Base-by-base conservation (phyloP, 2,888 invertebrate species). In the Pycnomerus fuliginosus region DNA sequence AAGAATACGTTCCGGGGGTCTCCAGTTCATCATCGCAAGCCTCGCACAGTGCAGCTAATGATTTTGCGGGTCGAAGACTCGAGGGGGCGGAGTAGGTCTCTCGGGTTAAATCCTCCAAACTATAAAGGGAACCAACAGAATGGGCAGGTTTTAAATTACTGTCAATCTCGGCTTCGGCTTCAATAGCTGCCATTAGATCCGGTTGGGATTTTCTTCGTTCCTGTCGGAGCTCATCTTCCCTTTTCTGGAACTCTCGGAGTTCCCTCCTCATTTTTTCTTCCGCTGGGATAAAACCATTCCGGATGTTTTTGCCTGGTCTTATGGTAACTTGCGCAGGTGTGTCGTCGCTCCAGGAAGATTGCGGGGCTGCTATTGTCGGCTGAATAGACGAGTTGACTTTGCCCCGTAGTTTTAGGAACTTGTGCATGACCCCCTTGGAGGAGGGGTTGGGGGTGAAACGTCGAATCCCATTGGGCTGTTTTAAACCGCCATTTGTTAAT, bases 221-320 rank as follows among this genome's bases (percentile, higher is more conserved):
- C 53, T 78, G 76, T 78, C 87, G 87, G 31, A 72, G 47, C 52
- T 71, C 68, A 12, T 54, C 52, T 52, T 72, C 72, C n/a, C 72
- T 46, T 37, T 82, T 81, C 62, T 88, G 86, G 80, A 92, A 86
- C 60, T 93, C 92, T 64, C 83, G 78, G 34, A 94, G 73, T 69
- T 94, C 94, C 34, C 53, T 54, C 10, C 52, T 50, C 58, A 94
- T 93, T 71, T 90, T 90, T 61, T 90, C 86, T 67, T 93, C 91
- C 2, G 92, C 90, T 0, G 91, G 87, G 2, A 90, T 82, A 68
- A 80, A 89, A 10, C 89, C 89, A 53, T 87, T 87, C 40, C 89
- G 77, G 17, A 84, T 75, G 1, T 82, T 80, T 54, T 81, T 80
- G 1, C 83, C 84, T 52, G 69, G 65, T 40, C 71, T 68, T 29